Evolutionary conservation across 1,140 invertebrate genomes (phyloP).

Genomic region (Pseudomyrmex gracilis): DNA sequence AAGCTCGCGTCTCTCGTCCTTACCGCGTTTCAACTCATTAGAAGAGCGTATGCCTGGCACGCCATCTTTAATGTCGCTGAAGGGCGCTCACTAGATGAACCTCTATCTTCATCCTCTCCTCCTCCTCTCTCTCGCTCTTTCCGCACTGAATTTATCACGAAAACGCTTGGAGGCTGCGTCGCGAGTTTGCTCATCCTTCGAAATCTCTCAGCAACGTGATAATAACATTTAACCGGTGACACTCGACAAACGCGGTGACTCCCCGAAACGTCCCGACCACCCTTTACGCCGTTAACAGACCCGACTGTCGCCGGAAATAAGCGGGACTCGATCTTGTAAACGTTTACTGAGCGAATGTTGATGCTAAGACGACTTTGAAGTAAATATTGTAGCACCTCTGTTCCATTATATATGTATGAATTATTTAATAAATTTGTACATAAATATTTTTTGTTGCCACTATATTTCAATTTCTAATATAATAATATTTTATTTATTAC

Average conservation of each 20-base stretch:
- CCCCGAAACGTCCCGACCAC: conserved; percentile 3
- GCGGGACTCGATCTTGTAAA: conserved; percentile 24
- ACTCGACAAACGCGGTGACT: conserved; percentile 48
- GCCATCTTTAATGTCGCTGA: conserved; percentile 83
- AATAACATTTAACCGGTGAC: conserved; percentile 67
- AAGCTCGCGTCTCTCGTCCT: conserved; percentile 64
- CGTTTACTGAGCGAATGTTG: neutral
- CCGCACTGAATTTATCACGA: conserved; percentile 60
- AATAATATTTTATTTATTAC: neutral
- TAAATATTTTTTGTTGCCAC: neutral
- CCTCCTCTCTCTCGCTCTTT: conserved; percentile 32
- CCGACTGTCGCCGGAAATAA: conserved; percentile 16
- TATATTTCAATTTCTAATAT: conserved; percentile 11
- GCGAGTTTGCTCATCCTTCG: conserved; percentile 39
- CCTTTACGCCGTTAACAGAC: conserved; percentile 2
- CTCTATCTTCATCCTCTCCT: conserved; percentile 53
- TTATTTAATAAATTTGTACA: conserved; percentile 21
- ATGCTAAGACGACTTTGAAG: neutral
- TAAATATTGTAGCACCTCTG: neutral
- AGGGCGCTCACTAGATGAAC: conserved; percentile 75
- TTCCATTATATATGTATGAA: neutral
- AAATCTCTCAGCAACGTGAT: conserved; percentile 60
- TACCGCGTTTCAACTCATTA: conserved; percentile 84
- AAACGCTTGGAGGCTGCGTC: conserved; percentile 59
- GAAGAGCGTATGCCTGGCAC: conserved; percentile 81